A percentile compares a stretch with the other conserved stretches of the same genome.
Conservation (phyloP, 2,797 vertebrate genomes). For the Anableps anableps region DNA sequence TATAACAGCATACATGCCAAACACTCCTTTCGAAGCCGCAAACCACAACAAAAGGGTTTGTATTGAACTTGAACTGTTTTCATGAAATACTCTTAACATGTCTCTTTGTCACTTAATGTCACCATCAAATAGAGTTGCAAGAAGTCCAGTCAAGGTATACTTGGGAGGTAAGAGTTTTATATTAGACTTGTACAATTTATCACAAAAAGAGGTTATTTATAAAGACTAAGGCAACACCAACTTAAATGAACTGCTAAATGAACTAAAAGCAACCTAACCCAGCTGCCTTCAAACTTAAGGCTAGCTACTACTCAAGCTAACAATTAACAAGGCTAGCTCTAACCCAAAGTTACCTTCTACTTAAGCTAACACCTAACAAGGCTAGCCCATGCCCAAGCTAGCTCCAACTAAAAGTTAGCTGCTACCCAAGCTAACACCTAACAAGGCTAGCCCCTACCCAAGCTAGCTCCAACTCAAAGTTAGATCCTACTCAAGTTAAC, state of each 20-base stretch:
- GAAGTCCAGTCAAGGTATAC: neutral
- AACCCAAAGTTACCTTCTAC: neutral
- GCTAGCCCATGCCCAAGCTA: neutral
- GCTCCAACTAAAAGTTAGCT: neutral
- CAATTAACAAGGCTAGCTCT: rapidly evolving
- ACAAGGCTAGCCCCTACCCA: neutral
- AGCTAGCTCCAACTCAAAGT: neutral
- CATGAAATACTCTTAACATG: too few relatives aligned
- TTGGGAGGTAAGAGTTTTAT: too few relatives aligned
- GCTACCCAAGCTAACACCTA: neutral
- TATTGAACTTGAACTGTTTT: too few relatives aligned
- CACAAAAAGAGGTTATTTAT: neutral
- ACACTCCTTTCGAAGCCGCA: neutral
- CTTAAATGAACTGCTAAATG: neutral
- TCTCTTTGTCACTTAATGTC: neutral
- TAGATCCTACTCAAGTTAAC: too few relatives aligned
- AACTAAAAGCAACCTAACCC: neutral
- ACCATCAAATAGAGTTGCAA: neutral
- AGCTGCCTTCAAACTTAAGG: neutral
- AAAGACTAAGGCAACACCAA: neutral
- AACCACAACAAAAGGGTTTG: neutral
- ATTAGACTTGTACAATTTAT: neutral
- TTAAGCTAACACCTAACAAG: neutral
- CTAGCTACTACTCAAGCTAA: neutral
- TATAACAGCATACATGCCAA: neutral